Base-by-base conservation (phyloP, 1,140 invertebrate species). In the Schlechtendalia chinensis region DNA sequence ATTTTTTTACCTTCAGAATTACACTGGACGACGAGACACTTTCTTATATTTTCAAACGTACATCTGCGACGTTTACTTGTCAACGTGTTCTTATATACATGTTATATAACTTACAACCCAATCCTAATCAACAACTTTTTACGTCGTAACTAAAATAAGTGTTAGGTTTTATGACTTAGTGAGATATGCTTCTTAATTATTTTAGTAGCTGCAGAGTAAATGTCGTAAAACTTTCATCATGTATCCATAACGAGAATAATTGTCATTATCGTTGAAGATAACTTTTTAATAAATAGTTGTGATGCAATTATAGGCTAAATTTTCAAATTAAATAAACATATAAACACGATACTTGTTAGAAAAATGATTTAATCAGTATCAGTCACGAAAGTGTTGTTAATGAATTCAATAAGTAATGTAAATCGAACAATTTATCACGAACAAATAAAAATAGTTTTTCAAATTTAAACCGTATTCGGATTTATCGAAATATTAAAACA, bases 231-330 rank as follows among this genome's bases (percentile, higher is more conserved):
- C 6, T 65, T 67, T 67, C 63, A 14, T 45, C 63, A 67, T 67
- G 39, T 5, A 67, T 67, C 22, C 3, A 6, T 39, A 65, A 39
- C 24, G n/a, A 39, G 19, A 10, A 8, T 39, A 39, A 45, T 45
- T 67, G 19, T 67, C 19, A 22, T 67, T 67, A 22, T 67, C n/a
- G n/a, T n/a, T 22, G n/a, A 67, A 67, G 32, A 67, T 67, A 67
- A 67, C 5, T 0, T 16, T 5, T 67, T 22, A 67, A 22, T 67
- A 19, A 65, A 39, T 1, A 65, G 4, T n/a, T 14, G 22, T 67
- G 63, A 67, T 67, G 63, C 32, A 67, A 67, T 67, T 67, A 45
- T n/a, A 67, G 5, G n/a, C n/a, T n/a, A 22, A n/a, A 39, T n/a
- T 67, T 67, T 67, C 32, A n/a, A 22, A 45, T 39, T 45, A 45